phyloP scores from a whole-genome alignment of 1,140 invertebrate species.

The Pseudomyrmex pallidus region DNA sequence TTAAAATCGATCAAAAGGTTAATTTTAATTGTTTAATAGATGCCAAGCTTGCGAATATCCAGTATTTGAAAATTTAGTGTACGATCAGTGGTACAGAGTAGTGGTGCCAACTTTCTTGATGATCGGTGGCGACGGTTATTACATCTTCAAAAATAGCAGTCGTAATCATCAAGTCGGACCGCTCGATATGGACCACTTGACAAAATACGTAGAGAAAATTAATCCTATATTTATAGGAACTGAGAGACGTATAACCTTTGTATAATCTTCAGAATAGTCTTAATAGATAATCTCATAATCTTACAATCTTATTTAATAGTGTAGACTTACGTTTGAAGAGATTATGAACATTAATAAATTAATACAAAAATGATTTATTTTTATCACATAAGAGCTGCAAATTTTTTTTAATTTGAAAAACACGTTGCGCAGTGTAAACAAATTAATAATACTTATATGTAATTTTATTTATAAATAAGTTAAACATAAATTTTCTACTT shows the following conservation, averaged over 20 bases:
- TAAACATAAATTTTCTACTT: too few species aligned
- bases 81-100: conserved; percentile 87
- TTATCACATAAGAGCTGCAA: not conserved
- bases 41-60: conserved; percentile 89
- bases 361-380: too few species aligned
- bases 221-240: conserved; percentile 73
- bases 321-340: not conserved
- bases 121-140: conserved; percentile 88
- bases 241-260: conserved; percentile 67
- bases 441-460: too few species aligned
- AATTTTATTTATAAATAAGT: too few species aligned
- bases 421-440: not conserved
- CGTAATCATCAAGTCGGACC: conserved; percentile 72
- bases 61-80: conserved; percentile 85
- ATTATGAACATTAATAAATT: not conserved
- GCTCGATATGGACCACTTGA: conserved; percentile 67
- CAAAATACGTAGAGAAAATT: conserved; percentile 69
- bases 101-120: conserved; percentile 88
- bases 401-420: not conserved
- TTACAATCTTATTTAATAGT: too few species aligned
- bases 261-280: not conserved
- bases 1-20: not conserved
- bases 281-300: not conserved
- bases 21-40: conserved; percentile 78
- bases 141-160: conserved; percentile 63